A percentile compares a stretch with the other conserved stretches of the same genome.
These are phyloP conservation scores for Lordiphosa andalusiaca DNA, from an alignment of 2,888 invertebrate species.

Conservation along the genomic window DNA sequence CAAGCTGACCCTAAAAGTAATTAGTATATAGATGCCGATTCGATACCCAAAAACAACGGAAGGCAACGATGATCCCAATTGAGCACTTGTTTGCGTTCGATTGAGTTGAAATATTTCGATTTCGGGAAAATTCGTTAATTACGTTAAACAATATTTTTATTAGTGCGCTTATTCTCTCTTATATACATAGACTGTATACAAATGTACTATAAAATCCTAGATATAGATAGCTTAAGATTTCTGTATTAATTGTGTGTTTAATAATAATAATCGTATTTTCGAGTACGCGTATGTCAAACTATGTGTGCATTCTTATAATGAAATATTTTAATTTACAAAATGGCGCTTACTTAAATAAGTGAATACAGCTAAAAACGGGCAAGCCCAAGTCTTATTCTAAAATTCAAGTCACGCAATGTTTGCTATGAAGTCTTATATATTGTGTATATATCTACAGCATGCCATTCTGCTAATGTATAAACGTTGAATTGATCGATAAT, in stretches of 20 bases:
- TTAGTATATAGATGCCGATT: too few species aligned
- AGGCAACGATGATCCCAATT: too few species aligned
- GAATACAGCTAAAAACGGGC: slow-evolving; percentile 6
- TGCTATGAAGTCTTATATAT: slow-evolving; percentile 9
- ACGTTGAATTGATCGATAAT: too few species aligned
- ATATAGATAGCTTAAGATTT: slow-evolving; percentile 12
- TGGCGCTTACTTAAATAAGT: slow-evolving; percentile 9
- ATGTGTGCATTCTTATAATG: slow-evolving; percentile 10
- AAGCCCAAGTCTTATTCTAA: slow-evolving; percentile 6
- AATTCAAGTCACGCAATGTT: slow-evolving; percentile 12
- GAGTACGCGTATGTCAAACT: background rate
- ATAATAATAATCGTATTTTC: slow-evolving; percentile 2
- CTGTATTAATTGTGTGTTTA: slow-evolving; percentile 6
- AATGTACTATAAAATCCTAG: slow-evolving; percentile 13
- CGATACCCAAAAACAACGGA: too few species aligned
- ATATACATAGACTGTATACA: slow-evolving; percentile 12
- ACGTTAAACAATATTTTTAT: slow-evolving; percentile 7
- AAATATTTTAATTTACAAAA: slow-evolving; percentile 14
- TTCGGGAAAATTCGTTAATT: background rate
- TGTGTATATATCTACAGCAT: slow-evolving; percentile 1
- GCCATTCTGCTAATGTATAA: background rate
- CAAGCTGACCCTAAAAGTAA: too few species aligned
- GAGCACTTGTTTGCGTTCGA: too few species aligned
- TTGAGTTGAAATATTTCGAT: too few species aligned
- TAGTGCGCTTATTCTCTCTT: slow-evolving; percentile 12